Percentiles rank a stretch among this genome's conserved stretches.
These are phyloP conservation scores for Drosophila kanapiae DNA, from an alignment of 1,140 invertebrate species.

Conservation along the genomic window DNA sequence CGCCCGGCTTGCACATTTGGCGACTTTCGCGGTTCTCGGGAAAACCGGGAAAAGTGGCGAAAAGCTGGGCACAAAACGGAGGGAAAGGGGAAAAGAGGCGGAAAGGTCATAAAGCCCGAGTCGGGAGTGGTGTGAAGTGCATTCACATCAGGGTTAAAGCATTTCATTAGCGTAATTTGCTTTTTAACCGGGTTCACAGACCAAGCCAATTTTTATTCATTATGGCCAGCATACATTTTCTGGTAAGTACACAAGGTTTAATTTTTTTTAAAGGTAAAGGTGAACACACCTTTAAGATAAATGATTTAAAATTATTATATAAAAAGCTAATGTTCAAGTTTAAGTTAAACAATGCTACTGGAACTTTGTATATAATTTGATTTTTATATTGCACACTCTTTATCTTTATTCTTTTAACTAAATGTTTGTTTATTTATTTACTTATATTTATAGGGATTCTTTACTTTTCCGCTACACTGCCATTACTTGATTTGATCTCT, in stretches of 20 bases:
- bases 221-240: not conserved
- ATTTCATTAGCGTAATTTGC: conserved; percentile 45
- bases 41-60: not conserved
- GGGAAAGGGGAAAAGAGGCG: not conserved
- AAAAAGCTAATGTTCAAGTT: too few relatives aligned
- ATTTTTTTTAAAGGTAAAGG: not conserved
- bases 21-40: conserved; percentile 22
- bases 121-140: conserved; percentile 19
- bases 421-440: too few relatives aligned
- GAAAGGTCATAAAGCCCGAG: conserved; percentile 5
- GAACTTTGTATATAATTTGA: too few relatives aligned
- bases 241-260: not conserved
- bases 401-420: not conserved
- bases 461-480: not conserved
- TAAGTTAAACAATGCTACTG: too few relatives aligned
- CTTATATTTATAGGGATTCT: not conserved
- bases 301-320: not conserved
- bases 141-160: conserved; percentile 29
- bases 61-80: not conserved
- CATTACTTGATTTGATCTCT: not conserved
- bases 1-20: conserved; percentile 15
- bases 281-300: not conserved
- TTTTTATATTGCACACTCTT: not conserved
- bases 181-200: conserved; percentile 18
- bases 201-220: conserved; percentile 2